Base-by-base conservation (phyloP, 2,797 vertebrate species). In the Characodon lateralis region DNA sequence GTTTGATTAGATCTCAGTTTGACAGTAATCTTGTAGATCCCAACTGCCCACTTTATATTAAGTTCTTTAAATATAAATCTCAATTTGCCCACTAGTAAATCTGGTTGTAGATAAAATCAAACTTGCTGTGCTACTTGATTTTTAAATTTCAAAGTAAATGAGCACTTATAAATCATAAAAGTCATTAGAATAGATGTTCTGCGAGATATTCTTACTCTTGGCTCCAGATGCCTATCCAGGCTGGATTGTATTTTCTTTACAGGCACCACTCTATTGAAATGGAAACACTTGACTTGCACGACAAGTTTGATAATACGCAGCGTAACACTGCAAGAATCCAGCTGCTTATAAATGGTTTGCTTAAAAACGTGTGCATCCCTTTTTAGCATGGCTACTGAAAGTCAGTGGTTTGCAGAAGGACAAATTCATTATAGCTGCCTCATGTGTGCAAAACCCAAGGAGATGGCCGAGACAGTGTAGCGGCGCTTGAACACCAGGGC, bases 351-450 rank as follows among this genome's bases (percentile, higher is more conserved):
- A 48, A 70, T 70, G 66, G 73, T 74, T 58, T 39, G 8, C 46
- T 59, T 71, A 22, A 6, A 68, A 53, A 28, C 22, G 31, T 7
- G 14, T 69, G 8, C 51, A 66, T 90, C 86, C 85, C 83, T 83
- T 91, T 90, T 82, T 39, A 56, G 78, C 51, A 51, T 61, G 59
- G 46, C 75, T 35, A 35, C 77, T 31, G 71, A 71, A 80, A 66
- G 55, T 48, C 83, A 63, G 73, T 78, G 71, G 77, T 72, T 71
- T 74, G 63, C 74, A 74, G 79, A 86, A 69, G 77, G 82, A 89
- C 76, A 78, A 65, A 77, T 76, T 74, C 56, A n/a, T 89, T 48
- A 53, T 87, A 92, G 89, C 91, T 92, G 90, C 90, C 92, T 87
- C 77, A 78, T 66, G 74, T 63, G 55, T 61, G 24, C 71, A 53